Base-by-base conservation (phyloP, 2,888 invertebrate species). In the Hypercompe scribonia region DNA sequence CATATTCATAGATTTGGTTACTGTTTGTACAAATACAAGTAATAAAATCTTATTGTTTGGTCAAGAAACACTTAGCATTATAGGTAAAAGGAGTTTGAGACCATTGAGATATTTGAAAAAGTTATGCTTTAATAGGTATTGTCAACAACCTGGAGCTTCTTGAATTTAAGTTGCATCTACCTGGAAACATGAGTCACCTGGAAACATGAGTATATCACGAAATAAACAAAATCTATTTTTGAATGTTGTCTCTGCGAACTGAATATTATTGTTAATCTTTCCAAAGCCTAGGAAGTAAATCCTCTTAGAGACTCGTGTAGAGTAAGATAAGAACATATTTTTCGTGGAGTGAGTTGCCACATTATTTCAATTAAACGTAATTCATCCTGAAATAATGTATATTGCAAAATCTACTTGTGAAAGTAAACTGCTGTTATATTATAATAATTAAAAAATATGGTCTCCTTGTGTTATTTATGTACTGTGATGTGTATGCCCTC, bases 1-100 rank as follows among this genome's bases (percentile, higher is more conserved):
- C 68, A 68, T 75, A 71, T 71, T 70, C 73, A 39, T 39, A 77
- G 65, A 76, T 76, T 79, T 75, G 42, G 66, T 64, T 66, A 18
- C 34, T 75, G 68, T 75, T 24, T 66, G 68, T 76, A 70, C 67
- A n/a, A 71, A 73, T 28, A 67, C 46, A 69, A 68, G 24, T 18
- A 36, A 42, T 31, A 70, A 54, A 70, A 68, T 68, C 31, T 58
- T 28, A 65, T 34, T 50, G 36, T 68, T 70, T 64, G 33, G 24
- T 66, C 54, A 70, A 72, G 61, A 69, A 73, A 72, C 61, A 33
- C 21, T 68, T 15, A 13, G 5, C 18, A 15, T 31, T 61, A 61
- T 28, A 61, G 13, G 28, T 61, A 61, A 61, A 18, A 31, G 28
- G 7, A 61, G 31, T 58, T 50, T n/a, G 50, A n/a, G 11, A n/a